Percentiles rank a stretch among this genome's conserved stretches.
phyloP scores from a whole-genome alignment of 2,113 vertebrate species.

The Zapornia atra region DNA sequence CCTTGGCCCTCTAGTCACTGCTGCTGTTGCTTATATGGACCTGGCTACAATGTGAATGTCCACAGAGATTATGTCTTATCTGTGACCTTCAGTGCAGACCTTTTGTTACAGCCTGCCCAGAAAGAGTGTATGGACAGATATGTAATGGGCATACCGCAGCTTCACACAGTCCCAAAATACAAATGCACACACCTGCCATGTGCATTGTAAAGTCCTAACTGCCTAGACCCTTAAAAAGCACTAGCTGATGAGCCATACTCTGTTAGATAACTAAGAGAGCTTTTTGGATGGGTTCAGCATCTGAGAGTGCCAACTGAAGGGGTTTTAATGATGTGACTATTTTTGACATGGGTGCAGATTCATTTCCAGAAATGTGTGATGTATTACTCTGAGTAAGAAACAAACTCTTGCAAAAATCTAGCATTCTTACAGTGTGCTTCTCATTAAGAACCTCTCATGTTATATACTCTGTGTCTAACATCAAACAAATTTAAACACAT shows the following conservation, averaged over 20 bases:
- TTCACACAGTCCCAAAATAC: neutral
- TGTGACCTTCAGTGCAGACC: neutral
- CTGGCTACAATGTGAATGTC: neutral
- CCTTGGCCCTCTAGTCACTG: neutral
- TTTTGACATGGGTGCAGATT: neutral
- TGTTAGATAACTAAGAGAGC: neutral
- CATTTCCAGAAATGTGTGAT: neutral
- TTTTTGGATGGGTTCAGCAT: fast-evolving
- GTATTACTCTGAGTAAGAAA: neutral
- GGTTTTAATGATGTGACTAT: neutral
- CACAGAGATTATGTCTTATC: neutral
- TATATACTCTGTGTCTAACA: neutral
- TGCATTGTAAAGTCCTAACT: neutral
- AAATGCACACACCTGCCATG: neutral
- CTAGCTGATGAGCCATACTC: neutral
- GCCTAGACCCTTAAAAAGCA: neutral
- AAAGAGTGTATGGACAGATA: neutral
- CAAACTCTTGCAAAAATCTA: neutral
- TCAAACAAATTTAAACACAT: neutral
- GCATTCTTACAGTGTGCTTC: neutral
- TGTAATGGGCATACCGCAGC: fast-evolving
- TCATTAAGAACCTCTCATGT: neutral
- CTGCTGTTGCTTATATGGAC: neutral
- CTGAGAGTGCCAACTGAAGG: neutral
- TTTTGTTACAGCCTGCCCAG: neutral